A percentile compares a stretch with the other conserved stretches of the same genome.
These are phyloP conservation scores for Microtus montanus DNA, from an alignment of 2,113 vertebrate genomes.

Conservation along the genomic window DNA sequence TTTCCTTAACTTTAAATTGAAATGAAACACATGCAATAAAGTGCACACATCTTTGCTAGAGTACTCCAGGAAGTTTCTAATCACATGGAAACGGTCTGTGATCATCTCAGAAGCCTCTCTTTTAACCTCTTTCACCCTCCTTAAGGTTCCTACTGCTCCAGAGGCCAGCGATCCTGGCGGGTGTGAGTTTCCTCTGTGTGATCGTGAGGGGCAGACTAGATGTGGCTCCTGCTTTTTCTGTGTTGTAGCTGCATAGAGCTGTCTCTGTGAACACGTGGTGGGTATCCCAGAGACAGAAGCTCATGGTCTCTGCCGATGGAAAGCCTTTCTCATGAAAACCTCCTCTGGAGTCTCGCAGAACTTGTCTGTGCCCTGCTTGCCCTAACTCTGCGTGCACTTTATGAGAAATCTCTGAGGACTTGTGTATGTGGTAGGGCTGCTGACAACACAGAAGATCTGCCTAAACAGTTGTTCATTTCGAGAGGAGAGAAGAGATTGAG, in stretches of 20 bases:
- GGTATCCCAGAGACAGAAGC: not conserved
- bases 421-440: not conserved
- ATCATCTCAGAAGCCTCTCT: not conserved
- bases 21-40: not conserved
- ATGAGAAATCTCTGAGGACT: conserved; percentile 41
- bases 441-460: conserved; percentile 52
- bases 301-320: not conserved
- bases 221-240: not conserved
- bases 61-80: not conserved
- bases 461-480: conserved; percentile 46
- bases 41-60: not conserved
- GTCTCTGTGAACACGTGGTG: not conserved
- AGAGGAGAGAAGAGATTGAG: conserved; percentile 1
- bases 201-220: no score
- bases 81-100: not conserved
- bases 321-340: not conserved
- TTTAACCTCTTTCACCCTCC: not conserved
- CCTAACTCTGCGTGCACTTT: not conserved
- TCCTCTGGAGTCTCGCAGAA: not conserved
- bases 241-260: not conserved
- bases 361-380: not conserved
- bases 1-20: not conserved
- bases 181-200: not conserved
- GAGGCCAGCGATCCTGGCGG: not conserved
- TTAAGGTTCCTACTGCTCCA: not conserved